Base-by-base conservation (phyloP, 2,888 invertebrate genomes). In the Lasioglossum figueresi region DNA sequence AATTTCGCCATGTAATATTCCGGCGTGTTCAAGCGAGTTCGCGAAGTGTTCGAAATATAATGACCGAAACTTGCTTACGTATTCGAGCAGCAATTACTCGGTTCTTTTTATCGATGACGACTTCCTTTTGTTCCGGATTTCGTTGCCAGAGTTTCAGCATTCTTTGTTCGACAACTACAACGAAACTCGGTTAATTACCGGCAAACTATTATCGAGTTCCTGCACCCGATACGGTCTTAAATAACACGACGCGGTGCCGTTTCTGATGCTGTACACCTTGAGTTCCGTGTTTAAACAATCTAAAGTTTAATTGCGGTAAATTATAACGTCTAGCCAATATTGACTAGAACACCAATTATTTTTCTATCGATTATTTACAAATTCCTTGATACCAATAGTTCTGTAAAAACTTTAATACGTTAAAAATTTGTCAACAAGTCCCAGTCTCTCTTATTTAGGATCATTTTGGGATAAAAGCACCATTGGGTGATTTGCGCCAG, bases 151-250 rank as follows among this genome's bases (percentile, higher is more conserved):
- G 16, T 23, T 23, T 10, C 16, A 12, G 34, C 48, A 66, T 56
- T 45, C 59, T 37, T 66, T 16, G 14, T 31, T 34, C 14, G 10
- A 43, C 6, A 34, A 74, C 66, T 74, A 79, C 74, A 66, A 34
- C 82, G 79, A 23, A 71, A 76, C 59, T 59, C 48, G 56, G 76
- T 79, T 88, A 88, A 88, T 88, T 88, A 80, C 59, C 71, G 59
- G 45, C 74, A 40, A 66, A 37, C 73, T 76, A 83, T 88, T 88
- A 88, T 83, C 74, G 80, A 88, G 85, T 88, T 86, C 83, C 68
- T 73, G 86, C 70, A 76, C 78, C 76, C 79, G 66, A 85, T 75
- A 37, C 56, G 14, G 68, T 72, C 27, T 14, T 16, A 40, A 48
- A 56, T n/a, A 19, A 19, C 37, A 37, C 19, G 40, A 45, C 73